These are phyloP conservation scores for Ennomos erosarius DNA, from an alignment of 2,888 invertebrate species.

Conservation along the genomic window DNA sequence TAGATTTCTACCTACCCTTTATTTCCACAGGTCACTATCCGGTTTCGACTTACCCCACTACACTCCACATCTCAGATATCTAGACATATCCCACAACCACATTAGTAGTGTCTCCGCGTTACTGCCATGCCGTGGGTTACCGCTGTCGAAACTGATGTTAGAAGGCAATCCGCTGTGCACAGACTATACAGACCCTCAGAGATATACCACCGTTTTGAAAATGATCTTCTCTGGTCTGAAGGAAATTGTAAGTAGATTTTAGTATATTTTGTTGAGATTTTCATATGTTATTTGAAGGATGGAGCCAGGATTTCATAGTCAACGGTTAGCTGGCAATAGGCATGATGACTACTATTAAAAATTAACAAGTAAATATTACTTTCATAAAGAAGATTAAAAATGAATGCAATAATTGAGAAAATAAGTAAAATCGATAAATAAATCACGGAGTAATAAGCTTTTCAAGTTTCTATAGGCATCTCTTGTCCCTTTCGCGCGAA, in stretches of 20 bases:
- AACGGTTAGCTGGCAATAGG: no score
- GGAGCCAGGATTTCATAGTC: no score
- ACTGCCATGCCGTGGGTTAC: slow-evolving; percentile 62
- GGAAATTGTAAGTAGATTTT: slow-evolving; percentile 74
- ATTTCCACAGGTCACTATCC: slow-evolving; percentile 53
- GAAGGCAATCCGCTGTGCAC: slow-evolving; percentile 90
- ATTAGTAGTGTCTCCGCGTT: slow-evolving; percentile 45
- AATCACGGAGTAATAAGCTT: no score
- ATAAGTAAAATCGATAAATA: no score
- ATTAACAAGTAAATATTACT: no score
- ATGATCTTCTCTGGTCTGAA: slow-evolving; percentile 80
- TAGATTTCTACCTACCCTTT: slow-evolving; percentile 23
- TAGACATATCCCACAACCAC: slow-evolving; percentile 67
- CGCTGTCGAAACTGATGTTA: slow-evolving; percentile 65
- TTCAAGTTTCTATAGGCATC: no score
- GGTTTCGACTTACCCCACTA: slow-evolving; percentile 56
- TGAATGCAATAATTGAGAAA: no score
- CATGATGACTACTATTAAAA: no score
- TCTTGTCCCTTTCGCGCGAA: no score
- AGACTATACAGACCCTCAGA: slow-evolving; percentile 83
- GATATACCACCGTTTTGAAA: slow-evolving; percentile 85
- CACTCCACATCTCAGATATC: slow-evolving; percentile 55
- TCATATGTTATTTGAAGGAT: no score
- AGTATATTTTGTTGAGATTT: no score
- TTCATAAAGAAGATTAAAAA: no score